phyloP scores from a whole-genome alignment of 2,113 vertebrate species.

The Todiramphus saurophagus region DNA sequence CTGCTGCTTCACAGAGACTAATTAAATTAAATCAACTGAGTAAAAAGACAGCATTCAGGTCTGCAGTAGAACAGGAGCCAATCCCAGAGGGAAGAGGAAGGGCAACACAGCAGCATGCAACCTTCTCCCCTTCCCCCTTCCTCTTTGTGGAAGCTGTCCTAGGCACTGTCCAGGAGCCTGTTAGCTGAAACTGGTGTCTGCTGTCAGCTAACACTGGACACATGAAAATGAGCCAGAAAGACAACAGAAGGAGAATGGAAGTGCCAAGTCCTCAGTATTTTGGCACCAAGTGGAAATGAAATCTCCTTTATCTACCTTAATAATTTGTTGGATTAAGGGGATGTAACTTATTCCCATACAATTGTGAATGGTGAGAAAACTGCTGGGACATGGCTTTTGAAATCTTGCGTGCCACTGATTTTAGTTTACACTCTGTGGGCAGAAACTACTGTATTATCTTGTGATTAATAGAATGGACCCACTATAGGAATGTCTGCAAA shows the following conservation, averaged over 20 bases:
- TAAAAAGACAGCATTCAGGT: slow-evolving; percentile 63
- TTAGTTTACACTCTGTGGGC: background rate
- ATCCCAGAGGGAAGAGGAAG: slow-evolving; percentile 42
- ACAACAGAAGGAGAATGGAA: slow-evolving; percentile 53
- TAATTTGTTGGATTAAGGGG: slow-evolving; percentile 43
- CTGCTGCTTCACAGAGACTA: slow-evolving; percentile 60
- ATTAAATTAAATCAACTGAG: slow-evolving; percentile 70
- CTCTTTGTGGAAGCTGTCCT: slow-evolving; percentile 9
- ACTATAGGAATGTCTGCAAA: background rate
- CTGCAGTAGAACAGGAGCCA: slow-evolving; percentile 27
- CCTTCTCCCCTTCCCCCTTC: background rate
- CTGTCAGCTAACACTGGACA: background rate
- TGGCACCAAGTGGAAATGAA: background rate
- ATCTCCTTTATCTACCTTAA: slow-evolving; percentile 26
- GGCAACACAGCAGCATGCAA: background rate
- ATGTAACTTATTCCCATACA: background rate
- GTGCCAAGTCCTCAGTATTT: slow-evolving; percentile 34
- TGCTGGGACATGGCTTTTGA: slow-evolving; percentile 5
- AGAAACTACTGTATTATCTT: background rate
- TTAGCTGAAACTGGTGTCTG: slow-evolving; percentile 19
- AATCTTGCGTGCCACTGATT: slow-evolving; percentile 1
- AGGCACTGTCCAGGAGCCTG: slow-evolving; percentile 27
- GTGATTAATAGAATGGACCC: background rate
- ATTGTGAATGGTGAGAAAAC: background rate
- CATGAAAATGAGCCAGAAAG: slow-evolving; percentile 35